Evolutionary conservation across 2,888 invertebrate genomes (phyloP), one percentile per base, ranked within the genome.

Genomic region (Epsilonema sp.): DNA sequence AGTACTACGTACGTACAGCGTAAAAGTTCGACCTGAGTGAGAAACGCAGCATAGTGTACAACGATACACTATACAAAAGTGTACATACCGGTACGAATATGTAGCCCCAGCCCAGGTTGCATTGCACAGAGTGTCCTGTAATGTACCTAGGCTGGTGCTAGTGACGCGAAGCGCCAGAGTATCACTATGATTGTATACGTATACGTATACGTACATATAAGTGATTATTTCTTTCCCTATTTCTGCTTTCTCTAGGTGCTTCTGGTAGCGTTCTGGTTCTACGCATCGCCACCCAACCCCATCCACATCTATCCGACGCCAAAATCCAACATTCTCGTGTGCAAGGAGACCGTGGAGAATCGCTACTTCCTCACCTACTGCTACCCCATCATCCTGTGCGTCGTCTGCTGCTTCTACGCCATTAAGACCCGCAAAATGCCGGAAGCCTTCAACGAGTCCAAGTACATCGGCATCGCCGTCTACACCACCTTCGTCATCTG

Each of bases 261-360:
- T 51, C 80, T 90, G 58, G 85, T 84, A 55, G 80, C 78, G 1
- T 78, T 87, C 26, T 90, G 90, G 89, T 80, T 87, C 76, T 74
- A 85, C 52, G 79, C 86, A 55, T 78, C 82, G 1, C 89, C 89
- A 13, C 84, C 90, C 0, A 75, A 76, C 54, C 86, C 87, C 4
- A 82, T 84, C 66, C 77, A 82, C 69, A 82, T 85, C 71, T 81
- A 87, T 69, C 86, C 87, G 1, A 84, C 82, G 1, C 73, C 86
- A 26, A 85, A 86, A 53, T 85, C 85, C 71, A 89, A 89, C 70
- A 76, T 87, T 60, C 74, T 90, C 37, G 87, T 89, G 2, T 92
- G 89, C 65, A 53, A 56, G 39, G 61, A 63, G 37, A 60, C 86
- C 64, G 80, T 87, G 49, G 83, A 85, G 66, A 84, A 85, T 4